Evolutionary conservation across 2,888 invertebrate species (phyloP).

Genomic region (Clusia tigrina): DNA sequence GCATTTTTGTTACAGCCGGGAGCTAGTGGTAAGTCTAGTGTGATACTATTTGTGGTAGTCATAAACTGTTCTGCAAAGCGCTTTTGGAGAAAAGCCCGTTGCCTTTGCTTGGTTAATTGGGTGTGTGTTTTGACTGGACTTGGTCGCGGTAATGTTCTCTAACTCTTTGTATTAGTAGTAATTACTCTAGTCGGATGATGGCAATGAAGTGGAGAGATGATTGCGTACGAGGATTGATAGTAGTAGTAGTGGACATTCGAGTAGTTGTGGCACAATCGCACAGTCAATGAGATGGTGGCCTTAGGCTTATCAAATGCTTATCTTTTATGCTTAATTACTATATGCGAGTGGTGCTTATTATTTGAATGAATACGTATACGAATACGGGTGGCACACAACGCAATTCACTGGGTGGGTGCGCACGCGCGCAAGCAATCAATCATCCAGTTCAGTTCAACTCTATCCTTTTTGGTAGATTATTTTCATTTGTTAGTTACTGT

Average conservation of each 20-base stretch:
- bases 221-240: not conserved
- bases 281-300: constrained; percentile 11
- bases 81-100: constrained; percentile 20
- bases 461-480: constrained; percentile 24
- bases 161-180: constrained; percentile 31
- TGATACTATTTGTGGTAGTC: constrained; percentile 52
- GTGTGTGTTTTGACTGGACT: constrained; percentile 4
- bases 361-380: too few relatives aligned
- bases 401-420: constrained; percentile 20
- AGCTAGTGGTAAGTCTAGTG: constrained; percentile 51
- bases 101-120: not conserved
- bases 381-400: too few relatives aligned
- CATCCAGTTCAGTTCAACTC: constrained; percentile 27
- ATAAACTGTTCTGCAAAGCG: constrained; percentile 40
- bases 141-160: constrained; percentile 27
- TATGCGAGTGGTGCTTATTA: too few relatives aligned
- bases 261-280: too few relatives aligned
- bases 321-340: too few relatives aligned
- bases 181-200: constrained; percentile 2
- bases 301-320: too few relatives aligned
- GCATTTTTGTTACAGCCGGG: constrained; percentile 48
- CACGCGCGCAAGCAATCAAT: constrained; percentile 8
- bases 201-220: constrained; percentile 1
- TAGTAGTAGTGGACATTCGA: not conserved
- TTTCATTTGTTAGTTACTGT: constrained; percentile 30